Evolutionary conservation across 2,113 vertebrate genomes (phyloP).

Genomic region (Tapirus terrestris): DNA sequence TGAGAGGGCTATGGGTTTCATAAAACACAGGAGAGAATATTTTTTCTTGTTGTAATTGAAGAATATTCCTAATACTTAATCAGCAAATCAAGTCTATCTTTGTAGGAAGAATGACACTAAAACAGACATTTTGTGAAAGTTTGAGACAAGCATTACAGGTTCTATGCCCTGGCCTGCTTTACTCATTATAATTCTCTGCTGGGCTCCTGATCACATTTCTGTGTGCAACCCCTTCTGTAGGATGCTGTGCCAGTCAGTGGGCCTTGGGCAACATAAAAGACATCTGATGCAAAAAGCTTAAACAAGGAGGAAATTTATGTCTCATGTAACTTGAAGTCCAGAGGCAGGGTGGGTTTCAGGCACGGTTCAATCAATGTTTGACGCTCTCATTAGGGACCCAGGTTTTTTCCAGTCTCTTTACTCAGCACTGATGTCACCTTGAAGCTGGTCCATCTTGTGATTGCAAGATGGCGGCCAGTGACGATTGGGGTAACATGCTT

Average conservation of each 20-base stretch:
- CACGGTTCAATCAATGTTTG: background rate
- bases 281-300: background rate
- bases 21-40: background rate
- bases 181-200: accelerated
- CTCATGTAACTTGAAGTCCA: accelerated
- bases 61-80: background rate
- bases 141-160: accelerated
- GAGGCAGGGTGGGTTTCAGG: background rate
- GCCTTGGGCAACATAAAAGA: background rate
- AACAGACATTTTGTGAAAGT: accelerated
- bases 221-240: accelerated
- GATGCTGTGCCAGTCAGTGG: background rate
- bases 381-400: background rate
- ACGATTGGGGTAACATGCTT: accelerated
- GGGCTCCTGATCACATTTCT: accelerated
- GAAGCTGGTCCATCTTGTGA: background rate
- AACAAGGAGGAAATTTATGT: accelerated
- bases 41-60: background rate
- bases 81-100: background rate
- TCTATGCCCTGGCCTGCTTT: accelerated
- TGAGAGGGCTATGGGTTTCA: background rate
- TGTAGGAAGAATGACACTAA: background rate
- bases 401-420: background rate
- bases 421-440: background rate
- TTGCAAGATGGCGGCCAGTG: background rate